phyloP scores from a whole-genome alignment of 2,113 vertebrate species.

The Leptosomus discolor region DNA sequence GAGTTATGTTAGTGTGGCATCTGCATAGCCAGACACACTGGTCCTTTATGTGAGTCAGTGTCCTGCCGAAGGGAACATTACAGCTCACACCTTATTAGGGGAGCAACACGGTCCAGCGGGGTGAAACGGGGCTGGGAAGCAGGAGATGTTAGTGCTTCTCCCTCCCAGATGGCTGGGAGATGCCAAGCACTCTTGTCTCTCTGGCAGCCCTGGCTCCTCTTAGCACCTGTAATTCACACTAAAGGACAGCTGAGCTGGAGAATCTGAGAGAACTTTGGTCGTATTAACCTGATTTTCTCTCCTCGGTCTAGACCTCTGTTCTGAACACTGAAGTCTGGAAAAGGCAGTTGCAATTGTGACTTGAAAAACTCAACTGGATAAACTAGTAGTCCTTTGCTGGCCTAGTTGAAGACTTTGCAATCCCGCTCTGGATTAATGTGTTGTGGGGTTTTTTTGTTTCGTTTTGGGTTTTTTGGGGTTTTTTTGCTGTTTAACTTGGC shows the following conservation, averaged over 20 bases:
- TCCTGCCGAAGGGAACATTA: neutral
- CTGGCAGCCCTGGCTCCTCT: neutral
- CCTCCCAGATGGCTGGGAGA: neutral
- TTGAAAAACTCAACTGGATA: neutral
- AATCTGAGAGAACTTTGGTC: neutral
- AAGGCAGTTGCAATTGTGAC: neutral
- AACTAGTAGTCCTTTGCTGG: neutral
- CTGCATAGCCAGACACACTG: neutral
- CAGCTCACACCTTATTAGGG: neutral
- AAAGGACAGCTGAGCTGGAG: neutral
- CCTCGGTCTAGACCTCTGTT: neutral
- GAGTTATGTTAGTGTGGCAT: neutral
- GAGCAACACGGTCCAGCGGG: neutral
- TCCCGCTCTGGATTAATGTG: neutral
- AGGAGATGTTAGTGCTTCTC: neutral
- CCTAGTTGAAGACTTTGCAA: neutral
- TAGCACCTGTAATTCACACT: neutral
- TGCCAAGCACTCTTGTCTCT: neutral
- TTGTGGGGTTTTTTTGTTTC: neutral
- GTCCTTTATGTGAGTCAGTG: neutral
- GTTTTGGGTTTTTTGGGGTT: neutral
- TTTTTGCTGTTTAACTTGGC: constrained; percentile 11
- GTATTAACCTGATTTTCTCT: neutral
- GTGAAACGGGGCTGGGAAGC: neutral
- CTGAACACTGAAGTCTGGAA: neutral